phyloP scores from a whole-genome alignment of 2,113 vertebrate genomes.

The Eolophus roseicapilla region DNA sequence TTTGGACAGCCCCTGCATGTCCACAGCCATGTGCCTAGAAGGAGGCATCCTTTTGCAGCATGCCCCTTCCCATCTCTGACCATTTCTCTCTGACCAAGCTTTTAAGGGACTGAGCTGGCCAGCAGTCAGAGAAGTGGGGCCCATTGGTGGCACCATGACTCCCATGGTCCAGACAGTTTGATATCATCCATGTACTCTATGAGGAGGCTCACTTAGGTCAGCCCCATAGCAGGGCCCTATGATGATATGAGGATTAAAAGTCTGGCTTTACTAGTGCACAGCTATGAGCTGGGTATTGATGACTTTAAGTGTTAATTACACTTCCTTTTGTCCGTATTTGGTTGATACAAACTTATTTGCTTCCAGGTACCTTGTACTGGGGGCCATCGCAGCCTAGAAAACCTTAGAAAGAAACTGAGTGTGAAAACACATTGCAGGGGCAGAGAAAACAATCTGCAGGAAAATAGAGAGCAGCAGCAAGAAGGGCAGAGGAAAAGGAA shows the following conservation, averaged over 20 bases:
- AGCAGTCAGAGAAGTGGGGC: not conserved
- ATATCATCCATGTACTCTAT: not conserved
- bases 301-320: not conserved
- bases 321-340: not conserved
- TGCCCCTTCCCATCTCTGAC: not conserved
- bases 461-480: not conserved
- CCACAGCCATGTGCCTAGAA: not conserved
- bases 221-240: not conserved
- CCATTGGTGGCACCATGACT: not conserved
- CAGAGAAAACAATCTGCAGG: constrained; percentile 1
- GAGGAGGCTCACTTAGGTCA: not conserved
- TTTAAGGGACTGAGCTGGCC: fast-evolving
- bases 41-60: not conserved
- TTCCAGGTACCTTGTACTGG: not conserved
- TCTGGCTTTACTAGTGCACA: not conserved
- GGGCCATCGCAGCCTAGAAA: not conserved
- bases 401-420: not conserved
- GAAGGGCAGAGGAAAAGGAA: not conserved
- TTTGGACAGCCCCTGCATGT: fast-evolving
- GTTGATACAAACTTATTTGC: not conserved
- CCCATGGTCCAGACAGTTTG: not conserved
- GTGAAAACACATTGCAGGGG: not conserved
- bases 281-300: not conserved
- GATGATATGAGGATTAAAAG: not conserved
- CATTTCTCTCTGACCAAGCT: not conserved